Evolutionary conservation across 2,113 vertebrate species (phyloP), one percentile per base, ranked within the genome.

Genomic region (Hippocampus zosterae): DNA sequence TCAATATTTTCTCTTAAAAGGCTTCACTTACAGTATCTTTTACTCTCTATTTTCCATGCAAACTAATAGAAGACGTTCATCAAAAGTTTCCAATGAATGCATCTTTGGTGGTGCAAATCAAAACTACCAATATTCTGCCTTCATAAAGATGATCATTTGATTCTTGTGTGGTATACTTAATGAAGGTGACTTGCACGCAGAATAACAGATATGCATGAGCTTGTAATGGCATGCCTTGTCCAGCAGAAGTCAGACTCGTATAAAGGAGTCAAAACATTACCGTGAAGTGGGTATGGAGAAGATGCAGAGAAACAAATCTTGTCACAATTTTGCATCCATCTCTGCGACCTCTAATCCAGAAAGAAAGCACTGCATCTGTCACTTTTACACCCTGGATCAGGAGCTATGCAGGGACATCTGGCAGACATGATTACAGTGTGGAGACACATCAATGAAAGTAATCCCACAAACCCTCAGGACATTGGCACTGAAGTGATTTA

Each of bases 191-290:
- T 33, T 8, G 13, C 0, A 16, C 6, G 50, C 13, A 16, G 27
- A 23, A 11, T 52, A 37, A 73, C 33, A 61, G 27, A 46, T 46
- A 63, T 6, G 78, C 15, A 8, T 67, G 33, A 68, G 40, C 44
- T 29, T 90, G 87, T 75, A 85, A 83, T 91, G 77, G 70, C 87
- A 69, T n/a, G 41, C 73, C 42, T 44, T 85, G 83, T 83, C 88
- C 88, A 89, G 87, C 73, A 90, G 90, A 90, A 89, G 90, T 86
- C 88, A 87, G 85, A 79, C 81, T 79, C 71, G 73, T 78, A 56
- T 76, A 82, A 77, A 83, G 44, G 33, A 69, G 73, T 71, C 41
- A 37, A 66, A 40, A 4, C 74, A 65, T 61, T 42, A n/a, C 18
- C 21, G 33, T 40, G 37, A 11, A 60, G 10, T 9, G 10, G 7